Base-by-base conservation (phyloP, 1,140 invertebrate species). In the Scaptodrosophila lebanonensis region DNA sequence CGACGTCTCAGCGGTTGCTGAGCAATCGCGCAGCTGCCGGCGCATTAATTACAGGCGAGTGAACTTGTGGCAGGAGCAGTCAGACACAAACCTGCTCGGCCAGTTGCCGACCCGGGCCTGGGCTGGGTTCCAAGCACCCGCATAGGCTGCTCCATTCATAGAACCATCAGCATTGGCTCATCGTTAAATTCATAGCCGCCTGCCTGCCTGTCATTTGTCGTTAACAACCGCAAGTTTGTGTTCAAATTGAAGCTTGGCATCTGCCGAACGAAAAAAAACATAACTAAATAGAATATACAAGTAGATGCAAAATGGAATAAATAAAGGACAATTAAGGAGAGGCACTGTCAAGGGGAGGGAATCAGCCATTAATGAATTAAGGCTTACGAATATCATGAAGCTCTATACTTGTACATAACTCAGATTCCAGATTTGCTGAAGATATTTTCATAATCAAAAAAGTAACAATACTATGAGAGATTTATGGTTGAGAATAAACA, bases 181-280 rank as follows among this genome's bases (percentile, higher is more conserved):
- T 44, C 75, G 73, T 82, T 69, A 79, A 79, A 79, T 73, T 82
- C 69, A 82, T 73, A 32, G 68, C 65, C 61, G 54, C 64, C 52
- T 66, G 54, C 64, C 52, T 53, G 69, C 82, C 82, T 82, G 75
- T 62, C 75, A 82, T 82, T 82, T 79, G 73, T 79, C 68, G 73
- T 79, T 79, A 73, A 77, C 38, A 45, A 38, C 67, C 57, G 33
- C 72, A 60, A 76, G 66, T 73, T 77, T 65, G 59, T 50, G 47
- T 64, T 54, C 22, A 52, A 50, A 67, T 64, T 48, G 51, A 43
- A 25, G n/a, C 39, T 54, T 33, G 44, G 3, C 52, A 57, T 44
- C 40, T 44, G 40, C 42, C 16, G 18, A 43, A 20, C 15, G 9
- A 25, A 20, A 48, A 3, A 2, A n/a, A 30, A 5, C n/a, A n/a